phyloP scores from a whole-genome alignment of 2,113 vertebrate species.

The Irena cyanogastra region DNA sequence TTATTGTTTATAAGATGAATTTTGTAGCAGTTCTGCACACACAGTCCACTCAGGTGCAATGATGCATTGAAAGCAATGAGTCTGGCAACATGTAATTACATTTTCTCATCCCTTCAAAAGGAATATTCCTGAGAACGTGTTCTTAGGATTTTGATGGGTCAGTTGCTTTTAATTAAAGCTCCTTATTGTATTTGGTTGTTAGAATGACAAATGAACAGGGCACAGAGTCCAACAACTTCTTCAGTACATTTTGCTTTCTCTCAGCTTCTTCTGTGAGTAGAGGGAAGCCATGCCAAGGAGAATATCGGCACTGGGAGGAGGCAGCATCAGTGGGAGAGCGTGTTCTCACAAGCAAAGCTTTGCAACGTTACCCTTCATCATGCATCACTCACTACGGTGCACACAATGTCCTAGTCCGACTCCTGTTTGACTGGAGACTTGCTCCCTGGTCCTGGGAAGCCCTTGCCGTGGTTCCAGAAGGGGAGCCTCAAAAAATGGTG shows the following conservation, averaged over 20 bases:
- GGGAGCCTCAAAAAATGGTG: neutral
- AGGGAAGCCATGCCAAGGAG: neutral
- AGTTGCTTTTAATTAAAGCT: conserved; percentile 27
- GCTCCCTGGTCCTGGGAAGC: neutral
- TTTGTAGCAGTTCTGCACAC: neutral
- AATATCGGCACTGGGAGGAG: neutral
- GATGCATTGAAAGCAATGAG: neutral
- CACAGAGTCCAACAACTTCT: conserved; percentile 15
- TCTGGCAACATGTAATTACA: neutral
- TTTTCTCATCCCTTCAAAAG: neutral
- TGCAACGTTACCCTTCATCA: neutral
- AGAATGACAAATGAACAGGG: conserved; percentile 9
- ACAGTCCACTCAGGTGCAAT: neutral
- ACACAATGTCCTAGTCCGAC: too few species aligned
- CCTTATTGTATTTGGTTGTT: conserved; percentile 25
- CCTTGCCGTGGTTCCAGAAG: neutral
- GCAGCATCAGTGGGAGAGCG: neutral
- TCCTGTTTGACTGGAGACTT: neutral
- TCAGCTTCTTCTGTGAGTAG: neutral
- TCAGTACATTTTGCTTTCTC: neutral
- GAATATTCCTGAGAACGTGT: neutral
- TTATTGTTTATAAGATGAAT: neutral
- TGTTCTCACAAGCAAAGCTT: neutral
- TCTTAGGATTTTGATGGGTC: conserved; percentile 23
- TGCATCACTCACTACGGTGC: neutral